A percentile compares a stretch with the other conserved stretches of the same genome.
Evolutionary conservation across 2,888 invertebrate species (phyloP).

Genomic region (Iphiclides podalirius): DNA sequence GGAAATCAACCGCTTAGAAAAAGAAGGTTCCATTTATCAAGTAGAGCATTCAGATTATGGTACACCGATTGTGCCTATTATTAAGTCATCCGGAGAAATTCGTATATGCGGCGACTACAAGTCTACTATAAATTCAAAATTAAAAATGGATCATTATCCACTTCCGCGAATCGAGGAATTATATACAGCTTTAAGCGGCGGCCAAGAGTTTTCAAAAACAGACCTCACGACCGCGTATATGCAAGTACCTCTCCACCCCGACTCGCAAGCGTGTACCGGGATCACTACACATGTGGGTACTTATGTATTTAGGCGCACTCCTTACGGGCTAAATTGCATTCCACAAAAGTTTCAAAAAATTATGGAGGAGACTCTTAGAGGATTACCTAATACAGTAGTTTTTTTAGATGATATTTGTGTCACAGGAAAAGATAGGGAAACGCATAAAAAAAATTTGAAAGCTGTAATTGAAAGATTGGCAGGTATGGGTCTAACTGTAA

Average conservation of each 20-base stretch:
- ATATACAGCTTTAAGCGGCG: constrained; percentile 29
- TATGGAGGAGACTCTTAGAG: too few species aligned
- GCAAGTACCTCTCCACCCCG: constrained; percentile 22
- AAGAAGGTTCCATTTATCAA: constrained; percentile 25
- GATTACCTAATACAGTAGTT: constrained; percentile 25
- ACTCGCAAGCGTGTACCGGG: too few species aligned
- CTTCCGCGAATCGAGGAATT: constrained; percentile 28
- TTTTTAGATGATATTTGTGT: constrained; percentile 28
- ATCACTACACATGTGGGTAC: too few species aligned
- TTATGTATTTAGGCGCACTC: too few species aligned
- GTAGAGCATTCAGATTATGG: constrained; percentile 27
- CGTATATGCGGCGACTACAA: constrained; percentile 30
- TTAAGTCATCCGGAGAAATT: constrained; percentile 27
- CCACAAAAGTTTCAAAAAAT: too few species aligned
- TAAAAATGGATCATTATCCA: constrained; percentile 28
- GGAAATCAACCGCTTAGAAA: constrained; percentile 24
- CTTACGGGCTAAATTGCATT: constrained; percentile 27
- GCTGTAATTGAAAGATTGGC: constrained; percentile 18
- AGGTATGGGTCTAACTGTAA: constrained; percentile 25
- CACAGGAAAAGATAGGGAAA: constrained; percentile 22
- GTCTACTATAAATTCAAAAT: constrained; percentile 29
- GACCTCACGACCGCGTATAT: constrained; percentile 30
- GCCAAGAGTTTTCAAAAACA: constrained; percentile 25
- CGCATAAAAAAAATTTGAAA: not conserved
- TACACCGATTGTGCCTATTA: constrained; percentile 27